Base-by-base conservation (phyloP, 2,888 invertebrate genomes). In the Prosopocoilus inquinatus region DNA sequence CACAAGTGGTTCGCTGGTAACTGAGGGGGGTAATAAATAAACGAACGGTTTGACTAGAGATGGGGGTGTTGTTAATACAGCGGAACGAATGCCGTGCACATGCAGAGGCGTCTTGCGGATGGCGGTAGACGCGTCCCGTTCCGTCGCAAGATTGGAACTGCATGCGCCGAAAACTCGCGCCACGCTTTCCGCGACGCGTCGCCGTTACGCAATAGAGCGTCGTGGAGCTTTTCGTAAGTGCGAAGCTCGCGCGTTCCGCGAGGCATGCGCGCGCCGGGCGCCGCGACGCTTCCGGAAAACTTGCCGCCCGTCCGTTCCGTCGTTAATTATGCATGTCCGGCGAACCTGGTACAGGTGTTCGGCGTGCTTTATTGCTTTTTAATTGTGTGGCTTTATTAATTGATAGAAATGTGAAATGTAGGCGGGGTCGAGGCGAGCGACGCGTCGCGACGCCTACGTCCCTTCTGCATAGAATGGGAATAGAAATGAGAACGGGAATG, bases 141-240 rank as follows among this genome's bases (percentile, higher is more conserved):
- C 51, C 34, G 45, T 35, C 36, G 51, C 51, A 36, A 35, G 34
- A 51, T 36, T 48, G 41, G 53, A 53, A 61, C 61, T 58, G 56
- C 61, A 57, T 57, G 59, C 59, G 57, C 53, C 53, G 44, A 36
- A 41, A 51, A 52, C 59, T 57, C 57, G 50, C 53, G 57, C 54
- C 16, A 57, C 54, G 55, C 55, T 50, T 54, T 45, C 41, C 53
- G 34, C 43, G 39, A 41, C 44, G 36, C 38, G 44, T 51, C 50
- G 50, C 52, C 50, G 55, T 58, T 53, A 57, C 58, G 50, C 59
- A 56, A 61, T 57, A 59, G 45, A 45, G 58, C 50, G 50, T 34
- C 50, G n/a, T n/a, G n/a, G 53, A 56, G 56, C 53, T 56, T 60
- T 41, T 12, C 15, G 16, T 56, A 45, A 34, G 53, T 47, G 47